Evolutionary conservation across 2,113 vertebrate species (phyloP).

Genomic region (Chascanopsetta lugubris): DNA sequence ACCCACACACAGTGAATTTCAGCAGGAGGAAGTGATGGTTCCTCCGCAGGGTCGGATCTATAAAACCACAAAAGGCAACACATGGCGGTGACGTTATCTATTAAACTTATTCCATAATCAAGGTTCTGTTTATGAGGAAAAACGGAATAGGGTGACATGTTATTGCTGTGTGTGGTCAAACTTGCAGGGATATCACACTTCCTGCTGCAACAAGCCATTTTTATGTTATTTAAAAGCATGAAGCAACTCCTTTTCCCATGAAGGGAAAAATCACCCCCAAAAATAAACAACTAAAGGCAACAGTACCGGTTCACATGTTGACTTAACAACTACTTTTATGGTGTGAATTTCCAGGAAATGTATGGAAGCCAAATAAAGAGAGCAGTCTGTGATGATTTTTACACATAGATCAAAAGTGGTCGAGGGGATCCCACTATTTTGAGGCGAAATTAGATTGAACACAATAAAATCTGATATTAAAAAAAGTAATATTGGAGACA

Average conservation of each 20-base stretch:
- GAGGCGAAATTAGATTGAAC: too few relatives aligned
- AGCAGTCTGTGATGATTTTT: background rate
- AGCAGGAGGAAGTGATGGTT: constrained; percentile 34
- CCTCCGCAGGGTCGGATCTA: constrained; percentile 54
- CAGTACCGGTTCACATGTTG: constrained; percentile 43
- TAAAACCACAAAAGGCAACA: constrained; percentile 64
- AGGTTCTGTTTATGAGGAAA: constrained; percentile 35
- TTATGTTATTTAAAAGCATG: constrained; percentile 30
- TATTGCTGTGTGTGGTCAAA: constrained; percentile 9
- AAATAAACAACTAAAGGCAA: constrained; percentile 41
- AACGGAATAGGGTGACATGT: background rate
- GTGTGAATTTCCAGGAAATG: constrained; percentile 22
- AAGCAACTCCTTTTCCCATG: constrained; percentile 28
- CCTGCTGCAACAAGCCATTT: constrained; percentile 3
- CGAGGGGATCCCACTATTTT: too few relatives aligned
- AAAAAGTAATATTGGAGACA: too few relatives aligned
- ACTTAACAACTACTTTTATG: constrained; percentile 51
- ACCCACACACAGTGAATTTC: constrained; percentile 15
- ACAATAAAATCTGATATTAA: too few relatives aligned
- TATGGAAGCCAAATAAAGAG: constrained; percentile 11
- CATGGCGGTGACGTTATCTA: constrained; percentile 53
- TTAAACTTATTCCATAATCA: constrained; percentile 60
- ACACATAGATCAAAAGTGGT: too few relatives aligned
- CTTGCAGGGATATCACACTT: constrained; percentile 3
- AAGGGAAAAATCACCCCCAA: constrained; percentile 21